Conservation (phyloP, 2,888 invertebrate species). For the Sepioteuthis lessoniana region DNA sequence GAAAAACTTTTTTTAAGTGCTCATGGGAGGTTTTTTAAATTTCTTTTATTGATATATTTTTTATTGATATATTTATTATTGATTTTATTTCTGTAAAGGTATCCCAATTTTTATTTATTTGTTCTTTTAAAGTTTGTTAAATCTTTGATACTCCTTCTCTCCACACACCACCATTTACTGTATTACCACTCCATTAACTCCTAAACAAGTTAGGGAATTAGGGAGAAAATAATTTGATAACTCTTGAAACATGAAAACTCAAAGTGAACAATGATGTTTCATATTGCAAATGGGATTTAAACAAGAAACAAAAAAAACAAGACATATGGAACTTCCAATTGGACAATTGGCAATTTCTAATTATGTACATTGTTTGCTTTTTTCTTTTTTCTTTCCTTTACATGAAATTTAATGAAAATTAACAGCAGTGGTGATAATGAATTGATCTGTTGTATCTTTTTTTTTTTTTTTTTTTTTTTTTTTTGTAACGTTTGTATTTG, state of each 20-base stretch:
- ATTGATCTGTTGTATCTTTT: not conserved
- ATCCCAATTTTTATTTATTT: not conserved
- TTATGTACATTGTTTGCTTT: not conserved
- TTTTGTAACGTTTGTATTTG: not conserved
- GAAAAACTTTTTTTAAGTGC: not conserved
- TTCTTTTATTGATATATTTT: no score
- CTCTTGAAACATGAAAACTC: not conserved
- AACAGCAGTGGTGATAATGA: constrained; percentile 8
- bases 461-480: no score
- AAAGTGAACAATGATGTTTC: constrained; percentile 25
- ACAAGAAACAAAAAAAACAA: not conserved
- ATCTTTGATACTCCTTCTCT: not conserved
- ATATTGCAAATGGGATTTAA: constrained; percentile 6
- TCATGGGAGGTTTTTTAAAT: not conserved
- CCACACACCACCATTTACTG: not conserved
- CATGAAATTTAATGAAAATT: constrained; percentile 33
- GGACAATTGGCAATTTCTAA: not conserved
- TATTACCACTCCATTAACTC: not conserved
- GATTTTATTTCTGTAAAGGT: not conserved
- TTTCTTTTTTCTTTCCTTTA: not conserved
- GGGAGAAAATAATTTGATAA: constrained; percentile 15
- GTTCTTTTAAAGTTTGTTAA: not conserved
- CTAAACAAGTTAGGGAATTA: not conserved
- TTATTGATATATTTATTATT: no score
- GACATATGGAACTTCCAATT: not conserved